Evolutionary conservation across 2,113 vertebrate genomes (phyloP).

Genomic region (Melanotaenia duboulayi): DNA sequence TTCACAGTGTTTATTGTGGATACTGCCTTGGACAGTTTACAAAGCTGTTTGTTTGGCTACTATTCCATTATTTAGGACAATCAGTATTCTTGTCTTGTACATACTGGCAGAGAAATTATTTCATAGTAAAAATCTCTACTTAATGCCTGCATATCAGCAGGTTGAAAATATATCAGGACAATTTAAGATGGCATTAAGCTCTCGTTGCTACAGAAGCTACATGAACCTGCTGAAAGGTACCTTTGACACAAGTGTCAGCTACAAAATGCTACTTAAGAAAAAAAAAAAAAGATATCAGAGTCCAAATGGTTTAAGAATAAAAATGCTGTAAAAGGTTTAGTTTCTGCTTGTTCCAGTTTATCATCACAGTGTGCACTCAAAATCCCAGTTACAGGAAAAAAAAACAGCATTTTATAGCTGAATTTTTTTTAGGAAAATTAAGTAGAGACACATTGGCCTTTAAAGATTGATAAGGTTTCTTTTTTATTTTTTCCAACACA

Average conservation of each 20-base stretch:
- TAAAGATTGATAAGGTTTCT: too few relatives aligned
- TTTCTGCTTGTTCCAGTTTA: too few relatives aligned
- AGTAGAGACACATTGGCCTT: too few relatives aligned
- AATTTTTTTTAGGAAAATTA: too few relatives aligned
- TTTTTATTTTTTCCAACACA: too few relatives aligned
- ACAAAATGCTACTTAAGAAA: not conserved
- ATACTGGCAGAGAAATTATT: constrained; percentile 54
- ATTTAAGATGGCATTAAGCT: not conserved
- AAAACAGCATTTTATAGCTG: too few relatives aligned
- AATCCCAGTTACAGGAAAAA: too few relatives aligned
- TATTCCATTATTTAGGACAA: constrained; percentile 34
- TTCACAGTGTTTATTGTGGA: constrained; percentile 33
- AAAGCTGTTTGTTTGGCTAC: constrained; percentile 25
- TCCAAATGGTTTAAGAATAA: too few relatives aligned
- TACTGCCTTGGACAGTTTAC: constrained; percentile 36
- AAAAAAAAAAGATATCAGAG: too few relatives aligned
- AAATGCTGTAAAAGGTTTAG: too few relatives aligned
- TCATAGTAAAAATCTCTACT: constrained; percentile 31
- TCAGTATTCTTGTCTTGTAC: constrained; percentile 48
- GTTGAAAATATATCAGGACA: not conserved
- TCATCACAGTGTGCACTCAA: too few relatives aligned
- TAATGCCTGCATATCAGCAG: constrained; percentile 31
- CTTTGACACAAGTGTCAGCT: too few relatives aligned
- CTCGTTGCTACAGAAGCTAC: not conserved
- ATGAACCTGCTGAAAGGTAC: not conserved